Evolutionary conservation across 2,797 vertebrate genomes (phyloP), one percentile per base, ranked within the genome.

Genomic region (Dicrostonyx torquatus): DNA sequence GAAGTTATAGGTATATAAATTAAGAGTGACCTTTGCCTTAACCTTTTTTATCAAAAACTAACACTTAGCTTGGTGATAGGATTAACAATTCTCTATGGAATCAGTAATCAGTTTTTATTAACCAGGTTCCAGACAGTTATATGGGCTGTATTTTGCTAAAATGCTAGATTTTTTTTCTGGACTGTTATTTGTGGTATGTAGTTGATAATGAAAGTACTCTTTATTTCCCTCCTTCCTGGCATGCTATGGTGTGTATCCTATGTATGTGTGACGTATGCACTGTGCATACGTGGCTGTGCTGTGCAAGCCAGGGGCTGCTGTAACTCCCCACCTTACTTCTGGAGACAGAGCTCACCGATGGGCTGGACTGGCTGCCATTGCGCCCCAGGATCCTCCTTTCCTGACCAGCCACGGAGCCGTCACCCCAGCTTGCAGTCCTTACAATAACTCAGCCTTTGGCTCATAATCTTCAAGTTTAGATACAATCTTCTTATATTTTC

Each of bases 1-100:
- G 58, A 90, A 58, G 60, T 77, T 55, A 50, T 77, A 95, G 68
- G 91, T 80, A 72, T 78, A 79, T 93, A 91, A 91, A 60, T 83
- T 86, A 79, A 53, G 85, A 34, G n/a, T 60, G 43, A 55, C 85
- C 11, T 90, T 95, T 95, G 37, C 48, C 26, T 80, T 75, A 92
- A 84, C 29, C 31, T 94, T 53, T 90, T 89, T 94, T 60, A 60
- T 22, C n/a, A 96, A 72, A 82, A 76, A 91, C 91, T 94, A 11
- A 89, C 87, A 90, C 48, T 45, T 84, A 79, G 83, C 60, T 80
- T 91, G 9, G 29, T 66, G 14, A 89, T 84, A 82, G 89, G 60
- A 75, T 34, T 68, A 77, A 85, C 72, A 64, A 80, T 90, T 95
- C 78, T 60, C 75, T 85, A 75, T 43, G 55, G 91, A 60, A 43